Evolutionary conservation across 1,140 invertebrate genomes (phyloP).

Genomic region (Bombus superbus): DNA sequence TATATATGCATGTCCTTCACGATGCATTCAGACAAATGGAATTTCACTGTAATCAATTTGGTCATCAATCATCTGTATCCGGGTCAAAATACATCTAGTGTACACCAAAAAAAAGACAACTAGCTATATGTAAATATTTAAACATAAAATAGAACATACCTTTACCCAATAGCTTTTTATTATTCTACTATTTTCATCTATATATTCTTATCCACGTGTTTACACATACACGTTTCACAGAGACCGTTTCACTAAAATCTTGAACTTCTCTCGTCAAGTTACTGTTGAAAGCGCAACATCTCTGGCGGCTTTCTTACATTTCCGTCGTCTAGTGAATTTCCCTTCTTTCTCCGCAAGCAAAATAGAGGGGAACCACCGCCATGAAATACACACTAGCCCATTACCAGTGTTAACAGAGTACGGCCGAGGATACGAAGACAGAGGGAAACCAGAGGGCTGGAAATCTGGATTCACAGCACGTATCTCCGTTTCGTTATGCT

Average conservation of each 20-base stretch:
- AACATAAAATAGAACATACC: background rate
- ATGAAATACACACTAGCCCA: slow-evolving; percentile 61
- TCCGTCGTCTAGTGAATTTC: slow-evolving; percentile 30
- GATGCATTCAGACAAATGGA: background rate
- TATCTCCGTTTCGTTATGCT: slow-evolving; percentile 68
- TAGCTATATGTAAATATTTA: too few relatives aligned
- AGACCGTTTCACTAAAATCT: background rate
- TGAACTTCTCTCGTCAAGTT: background rate
- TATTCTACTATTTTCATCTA: background rate
- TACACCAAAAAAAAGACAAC: background rate
- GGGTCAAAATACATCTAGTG: background rate
- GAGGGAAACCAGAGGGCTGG: slow-evolving; percentile 1
- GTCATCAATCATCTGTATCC: background rate
- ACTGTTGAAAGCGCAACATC: background rate
- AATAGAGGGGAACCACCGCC: slow-evolving; percentile 18
- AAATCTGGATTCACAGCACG: slow-evolving; percentile 65
- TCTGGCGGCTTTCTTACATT: background rate
- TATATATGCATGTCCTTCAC: background rate
- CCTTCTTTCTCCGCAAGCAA: slow-evolving; percentile 33
- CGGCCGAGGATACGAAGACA: slow-evolving; percentile 14
- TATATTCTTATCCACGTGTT: too few relatives aligned
- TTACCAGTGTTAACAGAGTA: slow-evolving; percentile 66
- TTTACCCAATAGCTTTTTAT: background rate
- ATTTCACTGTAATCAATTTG: background rate
- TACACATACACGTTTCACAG: background rate